Conservation (phyloP, 2,888 invertebrate species). For the Allophyes oxyacanthae region DNA sequence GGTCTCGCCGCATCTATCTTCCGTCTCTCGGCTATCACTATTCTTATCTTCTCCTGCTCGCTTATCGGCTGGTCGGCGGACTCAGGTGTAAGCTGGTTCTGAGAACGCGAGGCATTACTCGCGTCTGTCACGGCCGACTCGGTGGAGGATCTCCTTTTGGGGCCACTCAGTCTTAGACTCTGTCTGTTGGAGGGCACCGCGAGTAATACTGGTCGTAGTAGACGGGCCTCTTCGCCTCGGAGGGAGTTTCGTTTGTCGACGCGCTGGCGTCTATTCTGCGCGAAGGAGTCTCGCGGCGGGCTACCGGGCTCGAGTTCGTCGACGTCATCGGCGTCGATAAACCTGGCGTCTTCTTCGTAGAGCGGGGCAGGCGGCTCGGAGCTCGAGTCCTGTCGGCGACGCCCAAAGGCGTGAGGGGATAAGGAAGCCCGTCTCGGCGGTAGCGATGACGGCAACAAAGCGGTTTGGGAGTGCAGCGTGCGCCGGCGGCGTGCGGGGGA, state of each 20-base stretch:
- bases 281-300: slow-evolving; percentile 84
- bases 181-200: slow-evolving; percentile 79
- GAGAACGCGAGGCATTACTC: slow-evolving; percentile 65
- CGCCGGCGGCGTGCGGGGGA: slow-evolving; percentile 87
- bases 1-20: slow-evolving; percentile 86
- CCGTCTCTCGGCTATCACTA: slow-evolving; percentile 90
- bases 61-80: slow-evolving; percentile 70
- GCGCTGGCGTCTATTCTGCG: slow-evolving; percentile 85
- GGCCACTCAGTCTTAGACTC: slow-evolving; percentile 67
- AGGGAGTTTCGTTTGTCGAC: slow-evolving; percentile 82
- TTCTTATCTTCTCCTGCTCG: slow-evolving; percentile 88
- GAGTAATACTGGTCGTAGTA: slow-evolving; percentile 80
- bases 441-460: slow-evolving; percentile 84
- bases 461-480: slow-evolving; percentile 90
- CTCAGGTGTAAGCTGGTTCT: slow-evolving; percentile 63
- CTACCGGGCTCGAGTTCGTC: slow-evolving; percentile 85
- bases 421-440: slow-evolving; percentile 89
- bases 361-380: slow-evolving; percentile 81
- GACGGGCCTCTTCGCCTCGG: slow-evolving; percentile 82
- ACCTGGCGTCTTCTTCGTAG: slow-evolving; percentile 88
- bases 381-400: slow-evolving; percentile 85
- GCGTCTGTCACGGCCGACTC: slow-evolving; percentile 73
- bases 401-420: slow-evolving; percentile 85
- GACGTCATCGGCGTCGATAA: slow-evolving; percentile 89
- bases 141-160: slow-evolving; percentile 74